These are phyloP conservation scores for Dendrophyllia cribrosa DNA, from an alignment of 64 coral and sea anemone genomes.

Conservation along the genomic window DNA sequence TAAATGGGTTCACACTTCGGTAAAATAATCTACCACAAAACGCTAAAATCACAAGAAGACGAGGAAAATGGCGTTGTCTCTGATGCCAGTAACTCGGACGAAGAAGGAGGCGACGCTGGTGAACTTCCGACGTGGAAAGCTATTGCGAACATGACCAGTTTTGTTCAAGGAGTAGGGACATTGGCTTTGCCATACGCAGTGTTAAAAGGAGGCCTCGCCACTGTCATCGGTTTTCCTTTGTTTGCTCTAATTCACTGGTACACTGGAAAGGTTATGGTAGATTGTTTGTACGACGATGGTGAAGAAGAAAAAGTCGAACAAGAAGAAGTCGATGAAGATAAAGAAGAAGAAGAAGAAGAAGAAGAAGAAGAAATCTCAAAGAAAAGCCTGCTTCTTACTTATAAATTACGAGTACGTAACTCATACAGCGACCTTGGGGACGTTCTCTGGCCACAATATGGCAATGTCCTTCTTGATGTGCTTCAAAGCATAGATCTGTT, in stretches of 20 bases:
- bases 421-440: not conserved
- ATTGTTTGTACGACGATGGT: not conserved
- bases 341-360: not conserved
- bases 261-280: not conserved
- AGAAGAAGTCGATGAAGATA: not conserved
- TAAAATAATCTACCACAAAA: too few species aligned
- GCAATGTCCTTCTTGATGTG: not conserved
- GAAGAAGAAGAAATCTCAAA: not conserved
- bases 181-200: not conserved
- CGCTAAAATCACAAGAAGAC: too few species aligned
- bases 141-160: constrained; percentile 6
- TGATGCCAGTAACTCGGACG: too few species aligned
- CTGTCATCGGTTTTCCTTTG: not conserved
- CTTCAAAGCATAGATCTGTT: not conserved
- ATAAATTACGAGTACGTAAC: not conserved
- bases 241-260: constrained; percentile 7
- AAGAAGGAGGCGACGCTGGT: too few species aligned
- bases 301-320: not conserved
- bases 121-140: not conserved
- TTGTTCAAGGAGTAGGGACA: not conserved
- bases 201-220: not conserved
- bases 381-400: too few species aligned
- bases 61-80: too few species aligned
- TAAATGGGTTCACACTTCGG: too few species aligned
- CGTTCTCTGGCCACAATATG: not conserved